phyloP scores from a whole-genome alignment of 35 echinoderm and acorn worm genomes.

The Apostichopus parvimensis region DNA sequence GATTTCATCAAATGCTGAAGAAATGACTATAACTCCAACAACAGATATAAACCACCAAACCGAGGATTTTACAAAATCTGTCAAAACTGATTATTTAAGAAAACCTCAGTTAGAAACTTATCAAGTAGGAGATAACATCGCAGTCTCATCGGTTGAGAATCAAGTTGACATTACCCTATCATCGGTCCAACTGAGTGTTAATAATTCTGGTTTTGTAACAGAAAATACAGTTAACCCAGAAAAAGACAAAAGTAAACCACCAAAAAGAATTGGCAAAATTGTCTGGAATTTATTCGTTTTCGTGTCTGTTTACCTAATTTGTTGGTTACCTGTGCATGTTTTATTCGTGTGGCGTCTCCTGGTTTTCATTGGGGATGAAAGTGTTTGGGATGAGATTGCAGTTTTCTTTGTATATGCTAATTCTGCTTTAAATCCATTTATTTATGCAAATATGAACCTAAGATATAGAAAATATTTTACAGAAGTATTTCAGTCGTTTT shows the following conservation, averaged over 20 bases:
- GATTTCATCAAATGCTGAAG: not conserved
- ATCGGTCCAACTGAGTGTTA: not conserved
- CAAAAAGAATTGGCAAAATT: not conserved
- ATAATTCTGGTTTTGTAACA: not conserved
- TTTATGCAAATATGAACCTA: not conserved
- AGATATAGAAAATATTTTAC: constrained; percentile 20
- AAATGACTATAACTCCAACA: not conserved
- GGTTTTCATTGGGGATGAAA: too few relatives aligned
- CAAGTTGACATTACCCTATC: not conserved
- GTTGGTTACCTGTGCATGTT: not conserved
- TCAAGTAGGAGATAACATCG: not conserved
- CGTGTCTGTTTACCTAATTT: not conserved
- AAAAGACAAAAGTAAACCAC: not conserved
- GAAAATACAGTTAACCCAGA: not conserved
- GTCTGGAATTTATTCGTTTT: not conserved
- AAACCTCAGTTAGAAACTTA: not conserved
- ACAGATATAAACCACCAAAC: not conserved
- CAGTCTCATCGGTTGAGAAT: not conserved
- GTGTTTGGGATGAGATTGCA: not conserved
- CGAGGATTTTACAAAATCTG: not conserved
- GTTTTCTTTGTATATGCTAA: not conserved
- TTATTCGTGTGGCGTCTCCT: not conserved
- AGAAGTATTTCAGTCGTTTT: not conserved
- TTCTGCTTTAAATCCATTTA: constrained; percentile 31
- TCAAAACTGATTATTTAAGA: not conserved